Evolutionary conservation across 1,140 invertebrate genomes (phyloP), one percentile per base, ranked within the genome.

Genomic region (Drosophila nebulosa): DNA sequence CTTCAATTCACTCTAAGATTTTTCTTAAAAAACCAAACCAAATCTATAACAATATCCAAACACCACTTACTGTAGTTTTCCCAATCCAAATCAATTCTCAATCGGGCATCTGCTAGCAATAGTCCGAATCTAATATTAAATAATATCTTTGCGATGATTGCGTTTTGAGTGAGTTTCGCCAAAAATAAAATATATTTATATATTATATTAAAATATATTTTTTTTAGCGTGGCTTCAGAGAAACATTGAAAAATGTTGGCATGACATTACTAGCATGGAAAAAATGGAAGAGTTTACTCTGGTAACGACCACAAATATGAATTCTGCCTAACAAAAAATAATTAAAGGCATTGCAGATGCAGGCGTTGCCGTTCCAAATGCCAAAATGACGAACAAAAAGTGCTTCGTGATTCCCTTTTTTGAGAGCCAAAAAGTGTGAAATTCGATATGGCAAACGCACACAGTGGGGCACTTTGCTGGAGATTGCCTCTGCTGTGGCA

Each of bases 391-490:
- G 2, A 21, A 21, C 39, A 46, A 46, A 46, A 46, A 21, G 16
- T 46, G 39, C 16, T 21, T 46, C 7, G 21, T 46, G 39, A 46
- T 46, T 46, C 16, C 39, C 39, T 75, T 75, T 74, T 35, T 39
- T 36, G 42, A 10, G 39, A 16, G 24, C 35, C 60, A 55, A 52
- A 60, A 63, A 64, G 80, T 79, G 80, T 80, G 73, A 86, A 84
- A 84, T 77, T 69, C 68, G 62, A 84, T 69, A 84, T 69, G 59
- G 57, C 66, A 76, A 76, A 76, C 64, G 66, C 50, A 66, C 55
- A 69, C 3, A 12, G 21, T 24, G 1, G 14, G 9, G 39, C 39
- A 42, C 39, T 16, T 42, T 42, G 39, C 39, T 16, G 39, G 16
- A 42, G 14, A 42, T 16, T 42, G 39, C 39, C 39, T 7, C 1